Base-by-base conservation (phyloP, 2,797 vertebrate species). In the Sebastes steindachneri region DNA sequence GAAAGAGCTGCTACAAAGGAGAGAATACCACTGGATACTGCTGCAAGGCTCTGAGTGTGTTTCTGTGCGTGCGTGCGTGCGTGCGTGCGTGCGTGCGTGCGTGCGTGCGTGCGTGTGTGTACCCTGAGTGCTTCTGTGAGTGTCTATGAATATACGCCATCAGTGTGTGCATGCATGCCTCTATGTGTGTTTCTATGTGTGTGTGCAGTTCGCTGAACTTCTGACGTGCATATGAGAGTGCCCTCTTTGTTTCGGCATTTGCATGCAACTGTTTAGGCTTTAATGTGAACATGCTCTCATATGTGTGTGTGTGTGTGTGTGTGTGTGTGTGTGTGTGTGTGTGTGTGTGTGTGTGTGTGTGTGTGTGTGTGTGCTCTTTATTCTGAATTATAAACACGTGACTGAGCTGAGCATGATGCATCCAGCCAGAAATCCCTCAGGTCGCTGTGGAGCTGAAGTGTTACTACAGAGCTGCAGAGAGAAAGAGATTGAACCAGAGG, bases 361-460 rank as follows among this genome's bases (percentile, higher is more conserved):
- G 31, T 75, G 77, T 73, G 63, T 25, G 76, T 6, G 55, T 2
- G 59, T 1, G 62, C 73, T 86, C 75, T 89, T 87, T 82, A 90
- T 82, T 90, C 89, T 90, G 88, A 89, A 89, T 92, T 87, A 87
- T 89, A 78, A 90, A 93, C 93, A 93, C 86, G 85, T 94, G 94
- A 94, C 88, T 79, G 77, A 60, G 79, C 23, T 72, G 90, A 92
- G 87, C 85, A 29, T 82, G 91, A 92, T 89, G 92, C 94, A 92
- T 85, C 78, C 87, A 94, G 85, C 90, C 91, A 93, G 90, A 93
- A 93, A 91, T 92, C 91, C 93, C 92, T 85, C 71, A 77, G 90
- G 90, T 93, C 74, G 58, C 69, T 57, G 88, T 79, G 75, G 70
- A 89, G 88, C 82, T 88, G 87, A 83, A 92, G 92, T 91, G 89